Evolutionary conservation across 2,113 vertebrate genomes (phyloP).

Genomic region (Zosterops pallidus): DNA sequence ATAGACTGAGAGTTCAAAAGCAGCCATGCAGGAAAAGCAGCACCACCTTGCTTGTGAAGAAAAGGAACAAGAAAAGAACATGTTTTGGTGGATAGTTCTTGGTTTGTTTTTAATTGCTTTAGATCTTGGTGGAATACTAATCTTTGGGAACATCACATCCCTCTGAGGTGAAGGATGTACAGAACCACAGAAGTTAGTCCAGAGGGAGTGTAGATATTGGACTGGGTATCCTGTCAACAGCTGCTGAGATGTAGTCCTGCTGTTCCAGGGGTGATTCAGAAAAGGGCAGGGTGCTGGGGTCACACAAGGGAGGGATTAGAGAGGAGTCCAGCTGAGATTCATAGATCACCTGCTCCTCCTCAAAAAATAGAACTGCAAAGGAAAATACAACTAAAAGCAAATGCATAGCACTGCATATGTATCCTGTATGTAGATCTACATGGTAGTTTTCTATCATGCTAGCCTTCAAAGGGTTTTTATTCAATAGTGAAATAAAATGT

Average conservation of each 20-base stretch:
- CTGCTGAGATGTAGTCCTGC: background rate
- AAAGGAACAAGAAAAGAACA: background rate
- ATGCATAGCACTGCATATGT: background rate
- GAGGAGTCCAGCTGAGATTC: background rate
- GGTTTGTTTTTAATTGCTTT: background rate
- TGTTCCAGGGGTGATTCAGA: background rate
- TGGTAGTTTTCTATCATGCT: background rate
- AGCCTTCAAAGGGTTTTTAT: background rate
- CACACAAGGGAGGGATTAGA: background rate
- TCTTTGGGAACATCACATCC: background rate
- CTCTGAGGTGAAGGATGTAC: background rate
- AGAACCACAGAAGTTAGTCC: background rate
- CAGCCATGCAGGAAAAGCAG: background rate
- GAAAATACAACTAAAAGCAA: background rate
- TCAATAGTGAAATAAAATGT: background rate
- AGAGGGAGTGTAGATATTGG: background rate
- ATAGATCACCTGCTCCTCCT: background rate
- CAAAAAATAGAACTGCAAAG: background rate
- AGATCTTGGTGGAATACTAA: background rate
- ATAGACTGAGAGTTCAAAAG: background rate
- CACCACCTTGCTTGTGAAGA: background rate
- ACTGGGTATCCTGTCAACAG: background rate
- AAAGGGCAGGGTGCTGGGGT: background rate
- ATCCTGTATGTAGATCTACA: background rate
- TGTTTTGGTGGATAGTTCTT: background rate